These are phyloP conservation scores for Lithophane semibrunnea DNA, from an alignment of 2,888 invertebrate species.

Conservation along the genomic window DNA sequence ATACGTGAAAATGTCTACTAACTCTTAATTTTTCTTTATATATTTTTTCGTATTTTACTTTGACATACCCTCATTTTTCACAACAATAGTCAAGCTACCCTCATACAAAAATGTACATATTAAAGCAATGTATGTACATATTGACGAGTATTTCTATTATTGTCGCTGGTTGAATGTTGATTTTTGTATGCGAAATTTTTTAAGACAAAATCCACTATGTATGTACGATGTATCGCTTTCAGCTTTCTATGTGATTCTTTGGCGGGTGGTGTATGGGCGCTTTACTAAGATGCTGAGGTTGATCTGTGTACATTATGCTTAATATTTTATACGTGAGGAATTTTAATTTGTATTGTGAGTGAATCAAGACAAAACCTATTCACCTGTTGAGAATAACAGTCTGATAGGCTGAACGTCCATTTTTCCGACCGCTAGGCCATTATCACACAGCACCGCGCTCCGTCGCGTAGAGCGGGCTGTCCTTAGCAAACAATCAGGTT, in stretches of 20 bases:
- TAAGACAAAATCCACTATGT: conserved; percentile 59
- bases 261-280: conserved; percentile 43
- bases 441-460: too few species aligned
- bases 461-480: too few species aligned
- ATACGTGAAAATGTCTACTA: conserved; percentile 24
- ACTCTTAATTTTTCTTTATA: background rate
- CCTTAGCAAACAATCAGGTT: too few species aligned
- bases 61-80: conserved; percentile 11
- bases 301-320: conserved; percentile 17
- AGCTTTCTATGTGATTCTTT: conserved; percentile 64
- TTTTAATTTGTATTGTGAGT: background rate
- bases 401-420: background rate
- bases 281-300: conserved; percentile 33
- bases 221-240: conserved; percentile 60
- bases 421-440: background rate
- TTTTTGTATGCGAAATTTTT: conserved; percentile 63
- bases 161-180: conserved; percentile 72
- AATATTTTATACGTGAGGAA: background rate
- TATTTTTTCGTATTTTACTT: background rate
- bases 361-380: background rate
- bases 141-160: conserved; percentile 77
- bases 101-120: conserved; percentile 76
- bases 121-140: conserved; percentile 79
- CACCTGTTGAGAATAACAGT: background rate
- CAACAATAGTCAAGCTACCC: conserved; percentile 66